Evolutionary conservation across 2,888 invertebrate genomes (phyloP), one percentile per base, ranked within the genome.

Genomic region (Chrysotoxum bicinctum): DNA sequence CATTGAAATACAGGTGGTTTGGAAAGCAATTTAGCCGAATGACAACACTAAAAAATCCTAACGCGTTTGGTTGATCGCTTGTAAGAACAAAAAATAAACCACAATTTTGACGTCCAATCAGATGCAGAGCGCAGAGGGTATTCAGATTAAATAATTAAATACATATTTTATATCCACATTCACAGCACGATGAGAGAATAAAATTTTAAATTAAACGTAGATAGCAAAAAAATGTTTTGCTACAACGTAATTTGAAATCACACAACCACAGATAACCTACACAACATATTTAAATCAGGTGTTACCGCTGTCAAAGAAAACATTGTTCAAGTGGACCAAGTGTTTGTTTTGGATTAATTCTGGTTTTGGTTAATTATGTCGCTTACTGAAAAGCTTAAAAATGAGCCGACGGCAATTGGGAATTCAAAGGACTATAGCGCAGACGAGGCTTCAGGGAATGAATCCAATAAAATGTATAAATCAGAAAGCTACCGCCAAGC

Each of bases 371-470:
- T 21, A 50, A 35, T n/a, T 12, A 56, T 58, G 35, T 48, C 35
- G 19, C 12, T 58, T 43, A 23, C 26, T 23, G 62, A 62, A 62
- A 62, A 43, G 2, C 4, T 26, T 23, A n/a, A 26, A 43, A 62
- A 43, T 62, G 62, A 62, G 14, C 62, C 62, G 43, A 62, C 62
- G 23, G 62, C 43, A 62, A 23, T 43, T 26, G 64, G 48, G 10
- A 64, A 48, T 48, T 32, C 30, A 14, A 64, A 45, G 76, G 91
- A 91, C 88, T 91, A 91, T 87, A 92, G 92, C 88, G 91, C 91
- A 88, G 91, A 92, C 87, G 92, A 92, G 89, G 91, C 91, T 84
- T 92, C 92, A 72, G 92, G 91, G 40, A 92, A 92, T 87, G 92
- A 92, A 88, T 92, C 91, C 30, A 91, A 90, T 88, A 92, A 92